Evolutionary conservation across 2,797 vertebrate species (phyloP).

Genomic region (Channa striata): DNA sequence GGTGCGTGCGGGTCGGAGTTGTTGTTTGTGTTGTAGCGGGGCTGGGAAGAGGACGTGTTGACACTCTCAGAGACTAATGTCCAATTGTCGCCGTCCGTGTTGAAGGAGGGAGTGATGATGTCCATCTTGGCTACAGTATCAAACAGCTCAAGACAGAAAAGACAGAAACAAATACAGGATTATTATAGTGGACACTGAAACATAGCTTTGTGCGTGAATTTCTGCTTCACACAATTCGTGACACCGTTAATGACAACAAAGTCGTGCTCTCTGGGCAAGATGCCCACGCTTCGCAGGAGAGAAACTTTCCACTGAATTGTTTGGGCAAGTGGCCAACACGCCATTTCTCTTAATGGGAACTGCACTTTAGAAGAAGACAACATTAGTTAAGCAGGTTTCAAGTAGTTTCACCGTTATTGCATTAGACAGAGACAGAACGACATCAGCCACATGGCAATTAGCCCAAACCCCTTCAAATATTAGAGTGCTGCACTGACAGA

Average conservation of each 20-base stretch:
- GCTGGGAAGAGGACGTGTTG: conserved; percentile 1
- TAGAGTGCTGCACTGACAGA: background rate
- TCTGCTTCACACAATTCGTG: conserved; percentile 3
- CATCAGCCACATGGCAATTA: conserved; percentile 19
- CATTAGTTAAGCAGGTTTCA: conserved; percentile 25
- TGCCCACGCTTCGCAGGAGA: conserved; percentile 48
- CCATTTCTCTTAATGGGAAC: conserved; percentile 48
- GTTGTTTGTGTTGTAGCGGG: background rate
- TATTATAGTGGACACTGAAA: background rate
- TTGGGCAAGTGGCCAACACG: conserved; percentile 53
- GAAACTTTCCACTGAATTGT: conserved; percentile 45
- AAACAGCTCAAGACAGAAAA: conserved; percentile 20
- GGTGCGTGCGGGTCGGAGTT: background rate
- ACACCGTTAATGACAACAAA: conserved; percentile 15
- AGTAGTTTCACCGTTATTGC: conserved; percentile 12
- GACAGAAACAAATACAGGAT: conserved; percentile 19
- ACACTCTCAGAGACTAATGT: conserved; percentile 24
- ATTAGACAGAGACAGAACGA: conserved; percentile 14
- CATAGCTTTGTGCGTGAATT: background rate
- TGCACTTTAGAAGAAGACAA: conserved; percentile 27
- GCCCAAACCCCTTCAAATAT: background rate
- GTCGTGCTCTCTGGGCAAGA: conserved; percentile 10
- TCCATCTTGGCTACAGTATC: conserved; percentile 18
- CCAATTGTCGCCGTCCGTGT: conserved; percentile 62
- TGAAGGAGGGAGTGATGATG: conserved; percentile 20